These are phyloP conservation scores for Triplophysa bombifrons DNA, from an alignment of 2,797 vertebrate species.

Conservation along the genomic window DNA sequence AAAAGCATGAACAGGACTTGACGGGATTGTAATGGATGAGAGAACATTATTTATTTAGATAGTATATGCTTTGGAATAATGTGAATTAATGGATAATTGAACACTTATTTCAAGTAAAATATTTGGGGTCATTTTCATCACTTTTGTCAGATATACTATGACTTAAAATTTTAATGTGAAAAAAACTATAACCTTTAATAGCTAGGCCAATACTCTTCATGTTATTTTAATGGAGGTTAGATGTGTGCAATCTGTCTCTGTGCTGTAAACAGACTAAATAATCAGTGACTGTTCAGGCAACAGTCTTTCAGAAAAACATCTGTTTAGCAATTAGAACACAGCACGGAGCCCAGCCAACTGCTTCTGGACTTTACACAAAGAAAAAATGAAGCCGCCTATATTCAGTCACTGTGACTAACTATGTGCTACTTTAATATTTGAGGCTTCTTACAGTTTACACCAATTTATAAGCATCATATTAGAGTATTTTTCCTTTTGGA, in stretches of 20 bases:
- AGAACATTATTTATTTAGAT: no score
- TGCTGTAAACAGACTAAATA: slow-evolving; percentile 15
- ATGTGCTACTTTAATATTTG: background rate
- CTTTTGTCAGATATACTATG: background rate
- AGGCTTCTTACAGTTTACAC: background rate
- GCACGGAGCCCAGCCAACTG: slow-evolving; percentile 9
- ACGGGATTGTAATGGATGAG: no score
- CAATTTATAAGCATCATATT: background rate
- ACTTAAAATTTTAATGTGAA: background rate
- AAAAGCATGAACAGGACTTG: no score
- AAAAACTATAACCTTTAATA: background rate
- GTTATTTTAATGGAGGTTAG: background rate
- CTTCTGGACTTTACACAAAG: background rate
- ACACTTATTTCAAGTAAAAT: no score
- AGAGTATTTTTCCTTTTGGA: background rate
- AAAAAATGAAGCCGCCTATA: background rate
- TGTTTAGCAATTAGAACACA: slow-evolving; percentile 20
- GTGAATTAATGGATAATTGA: no score
- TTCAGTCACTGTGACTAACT: background rate
- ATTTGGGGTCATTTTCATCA: no score
- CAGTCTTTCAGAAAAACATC: slow-evolving; percentile 19
- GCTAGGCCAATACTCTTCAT: background rate
- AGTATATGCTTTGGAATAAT: no score
- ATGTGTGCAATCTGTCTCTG: background rate
- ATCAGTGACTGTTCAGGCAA: background rate